Evolutionary conservation across 2,797 vertebrate species (phyloP).

Genomic region (Lindbergichthys nudifrons): DNA sequence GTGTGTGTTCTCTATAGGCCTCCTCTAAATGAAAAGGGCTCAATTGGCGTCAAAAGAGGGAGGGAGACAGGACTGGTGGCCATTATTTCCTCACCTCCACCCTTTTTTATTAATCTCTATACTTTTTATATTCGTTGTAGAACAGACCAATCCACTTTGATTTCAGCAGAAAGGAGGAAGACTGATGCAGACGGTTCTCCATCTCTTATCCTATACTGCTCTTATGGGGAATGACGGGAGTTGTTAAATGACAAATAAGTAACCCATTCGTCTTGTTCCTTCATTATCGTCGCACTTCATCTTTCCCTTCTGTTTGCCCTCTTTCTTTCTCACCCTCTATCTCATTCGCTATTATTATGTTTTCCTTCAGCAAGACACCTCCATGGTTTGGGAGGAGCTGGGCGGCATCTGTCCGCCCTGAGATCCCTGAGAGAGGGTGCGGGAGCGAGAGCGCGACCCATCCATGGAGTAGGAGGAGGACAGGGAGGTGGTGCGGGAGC

Average conservation of each 20-base stretch:
- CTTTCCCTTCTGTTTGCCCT: slow-evolving; percentile 26
- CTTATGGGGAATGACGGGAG: slow-evolving; percentile 66
- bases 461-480: slow-evolving; percentile 92
- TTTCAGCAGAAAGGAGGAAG: slow-evolving; percentile 21
- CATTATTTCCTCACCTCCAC: slow-evolving; percentile 18
- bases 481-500: slow-evolving; percentile 93
- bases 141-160: slow-evolving; percentile 11
- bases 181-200: slow-evolving; percentile 35
- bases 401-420: slow-evolving; percentile 88
- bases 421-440: slow-evolving; percentile 93
- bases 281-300: slow-evolving; percentile 33
- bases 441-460: slow-evolving; percentile 90
- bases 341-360: background rate
- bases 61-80: slow-evolving; percentile 55
- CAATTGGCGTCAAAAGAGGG: slow-evolving; percentile 60
- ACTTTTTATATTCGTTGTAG: background rate
- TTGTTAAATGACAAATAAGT: slow-evolving; percentile 73
- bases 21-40: slow-evolving; percentile 77
- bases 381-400: slow-evolving; percentile 91
- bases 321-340: slow-evolving; percentile 20
- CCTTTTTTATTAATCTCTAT: slow-evolving; percentile 32
- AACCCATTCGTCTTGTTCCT: slow-evolving; percentile 64
- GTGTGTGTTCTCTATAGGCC: slow-evolving; percentile 55
- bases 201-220: slow-evolving; percentile 44
- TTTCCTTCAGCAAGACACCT: slow-evolving; percentile 90